phyloP scores from a whole-genome alignment of 1,140 invertebrate genomes.

The Macrocentrus cingulum region DNA sequence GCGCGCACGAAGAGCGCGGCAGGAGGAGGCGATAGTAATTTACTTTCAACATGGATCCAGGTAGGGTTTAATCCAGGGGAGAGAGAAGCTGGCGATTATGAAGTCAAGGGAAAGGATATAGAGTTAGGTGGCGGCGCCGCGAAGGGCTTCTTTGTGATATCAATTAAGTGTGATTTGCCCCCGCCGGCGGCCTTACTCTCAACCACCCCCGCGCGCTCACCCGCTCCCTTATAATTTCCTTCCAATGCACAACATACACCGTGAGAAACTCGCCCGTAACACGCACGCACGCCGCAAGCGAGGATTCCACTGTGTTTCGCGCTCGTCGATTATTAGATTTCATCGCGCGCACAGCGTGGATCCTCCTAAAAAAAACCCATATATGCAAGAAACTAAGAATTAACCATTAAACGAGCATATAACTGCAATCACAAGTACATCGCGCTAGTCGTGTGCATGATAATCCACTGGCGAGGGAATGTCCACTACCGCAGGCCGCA shows the following conservation, averaged over 20 bases:
- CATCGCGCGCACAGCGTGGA: conserved; percentile 25
- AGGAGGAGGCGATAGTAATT: conserved; percentile 39
- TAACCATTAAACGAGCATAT: no score
- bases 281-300: conserved; percentile 45
- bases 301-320: conserved; percentile 29
- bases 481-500: no score
- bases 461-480: no score
- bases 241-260: conserved; percentile 46
- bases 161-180: conserved; percentile 54
- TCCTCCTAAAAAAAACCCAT: no score
- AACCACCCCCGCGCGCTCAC: conserved; percentile 43
- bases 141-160: conserved; percentile 48
- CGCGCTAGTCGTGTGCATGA: no score
- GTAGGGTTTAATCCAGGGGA: conserved; percentile 43
- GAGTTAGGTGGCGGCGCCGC: conserved; percentile 21
- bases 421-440: no score
- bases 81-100: conserved; percentile 45
- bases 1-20: neutral
- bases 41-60: conserved; percentile 48
- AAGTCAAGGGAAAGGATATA: conserved; percentile 38
- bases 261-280: conserved; percentile 56
- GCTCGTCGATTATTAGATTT: conserved; percentile 42
- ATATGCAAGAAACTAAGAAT: no score
- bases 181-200: conserved; percentile 22
- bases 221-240: conserved; percentile 58